A percentile compares a stretch with the other conserved stretches of the same genome.
These are phyloP conservation scores for Eulemur rubriventer DNA, from an alignment of 2,797 vertebrate genomes.

Conservation along the genomic window DNA sequence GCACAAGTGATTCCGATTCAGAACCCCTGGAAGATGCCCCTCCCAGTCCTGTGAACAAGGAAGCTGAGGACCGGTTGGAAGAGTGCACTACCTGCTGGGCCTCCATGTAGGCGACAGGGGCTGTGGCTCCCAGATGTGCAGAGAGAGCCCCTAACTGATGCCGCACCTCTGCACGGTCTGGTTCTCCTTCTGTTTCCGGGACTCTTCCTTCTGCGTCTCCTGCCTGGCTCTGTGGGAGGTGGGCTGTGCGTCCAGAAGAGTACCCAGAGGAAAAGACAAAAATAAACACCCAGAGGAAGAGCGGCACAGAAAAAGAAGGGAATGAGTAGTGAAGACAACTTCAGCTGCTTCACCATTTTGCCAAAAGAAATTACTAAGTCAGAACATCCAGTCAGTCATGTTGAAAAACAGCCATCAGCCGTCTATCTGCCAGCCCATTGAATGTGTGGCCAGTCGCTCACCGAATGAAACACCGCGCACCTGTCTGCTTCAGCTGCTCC, in stretches of 20 bases:
- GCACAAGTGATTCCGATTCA: background rate
- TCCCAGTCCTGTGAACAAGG: background rate
- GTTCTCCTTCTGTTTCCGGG: background rate
- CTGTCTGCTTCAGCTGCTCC: background rate
- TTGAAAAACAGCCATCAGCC: background rate
- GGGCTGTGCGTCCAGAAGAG: background rate
- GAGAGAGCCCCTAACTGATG: background rate
- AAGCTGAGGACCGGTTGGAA: background rate
- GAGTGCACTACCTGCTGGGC: fast-evolving
- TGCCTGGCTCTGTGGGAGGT: background rate
- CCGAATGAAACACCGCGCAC: background rate
- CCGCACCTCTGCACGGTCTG: fast-evolving
- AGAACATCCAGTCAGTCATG: background rate
- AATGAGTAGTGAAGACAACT: background rate
- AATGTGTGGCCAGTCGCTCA: background rate
- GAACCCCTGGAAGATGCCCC: fast-evolving
- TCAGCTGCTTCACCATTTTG: background rate
- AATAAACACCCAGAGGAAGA: background rate
- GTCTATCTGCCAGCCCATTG: background rate
- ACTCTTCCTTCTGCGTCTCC: background rate
- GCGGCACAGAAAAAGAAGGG: background rate
- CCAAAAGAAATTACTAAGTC: background rate
- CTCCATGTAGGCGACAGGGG: fast-evolving
- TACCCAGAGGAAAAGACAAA: background rate
- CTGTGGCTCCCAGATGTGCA: background rate